phyloP scores from a whole-genome alignment of 2,888 invertebrate species.

The Chrysolina haemoptera region DNA sequence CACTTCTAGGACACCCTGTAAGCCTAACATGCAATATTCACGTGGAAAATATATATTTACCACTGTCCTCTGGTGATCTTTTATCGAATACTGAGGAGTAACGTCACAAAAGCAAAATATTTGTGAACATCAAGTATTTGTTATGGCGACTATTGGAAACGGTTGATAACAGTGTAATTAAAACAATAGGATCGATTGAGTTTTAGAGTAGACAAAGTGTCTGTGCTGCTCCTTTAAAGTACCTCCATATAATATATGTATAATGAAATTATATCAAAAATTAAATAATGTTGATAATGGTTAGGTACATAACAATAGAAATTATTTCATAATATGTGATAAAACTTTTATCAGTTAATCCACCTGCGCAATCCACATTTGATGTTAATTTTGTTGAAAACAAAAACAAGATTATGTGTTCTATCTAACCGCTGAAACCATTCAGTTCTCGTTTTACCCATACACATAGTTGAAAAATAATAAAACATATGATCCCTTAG shows the following conservation, averaged over 20 bases:
- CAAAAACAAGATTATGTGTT: neutral
- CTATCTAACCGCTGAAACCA: too few relatives aligned
- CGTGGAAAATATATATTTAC: constrained; percentile 3
- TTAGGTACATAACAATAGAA: constrained; percentile 33
- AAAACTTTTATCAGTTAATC: constrained; percentile 37
- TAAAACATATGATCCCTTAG: too few relatives aligned
- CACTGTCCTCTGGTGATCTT: neutral
- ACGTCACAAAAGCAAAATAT: constrained; percentile 22
- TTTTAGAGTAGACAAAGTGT: constrained; percentile 37
- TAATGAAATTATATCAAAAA: constrained; percentile 38
- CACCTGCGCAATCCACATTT: constrained; percentile 1
- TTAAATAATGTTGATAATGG: constrained; percentile 40
- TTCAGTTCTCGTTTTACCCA: too few relatives aligned
- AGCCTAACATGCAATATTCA: neutral
- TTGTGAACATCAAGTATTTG: constrained; percentile 5
- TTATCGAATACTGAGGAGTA: neutral
- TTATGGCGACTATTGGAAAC: constrained; percentile 28
- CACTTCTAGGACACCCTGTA: neutral
- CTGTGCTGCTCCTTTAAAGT: constrained; percentile 34
- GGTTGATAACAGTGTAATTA: constrained; percentile 25
- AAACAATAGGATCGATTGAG: constrained; percentile 20
- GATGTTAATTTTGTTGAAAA: neutral
- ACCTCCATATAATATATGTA: constrained; percentile 32
- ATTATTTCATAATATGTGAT: constrained; percentile 38
- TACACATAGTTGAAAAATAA: too few relatives aligned